Evolutionary conservation across 2,113 vertebrate genomes (phyloP).

Genomic region (Tachycineta bicolor): DNA sequence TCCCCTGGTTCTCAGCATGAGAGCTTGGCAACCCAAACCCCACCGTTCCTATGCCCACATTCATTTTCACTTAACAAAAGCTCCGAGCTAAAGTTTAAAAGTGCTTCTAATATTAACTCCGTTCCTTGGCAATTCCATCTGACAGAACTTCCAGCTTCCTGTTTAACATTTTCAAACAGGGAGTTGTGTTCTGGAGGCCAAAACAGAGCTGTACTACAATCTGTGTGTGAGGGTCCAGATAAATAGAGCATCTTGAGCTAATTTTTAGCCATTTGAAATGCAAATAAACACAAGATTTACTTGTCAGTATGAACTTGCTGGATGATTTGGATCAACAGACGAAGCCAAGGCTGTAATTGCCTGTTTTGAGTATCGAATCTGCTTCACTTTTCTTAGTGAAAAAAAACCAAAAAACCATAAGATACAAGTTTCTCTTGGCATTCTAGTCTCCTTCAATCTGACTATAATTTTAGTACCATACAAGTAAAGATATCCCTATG

Average conservation of each 20-base stretch:
- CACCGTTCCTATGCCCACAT: neutral
- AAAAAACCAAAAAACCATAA: neutral
- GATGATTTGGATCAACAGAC: neutral
- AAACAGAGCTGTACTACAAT: neutral
- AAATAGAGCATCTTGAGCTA: neutral
- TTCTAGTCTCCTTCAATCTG: neutral
- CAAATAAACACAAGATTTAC: neutral
- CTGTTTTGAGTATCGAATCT: neutral
- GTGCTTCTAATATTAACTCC: neutral
- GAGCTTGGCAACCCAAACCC: neutral
- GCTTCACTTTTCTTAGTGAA: neutral
- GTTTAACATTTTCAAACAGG: neutral
- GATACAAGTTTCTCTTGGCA: neutral
- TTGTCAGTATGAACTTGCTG: neutral
- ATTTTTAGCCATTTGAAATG: constrained; percentile 5
- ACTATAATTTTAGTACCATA: neutral
- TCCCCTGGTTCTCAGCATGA: neutral
- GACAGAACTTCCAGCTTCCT: neutral
- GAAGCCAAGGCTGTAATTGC: neutral
- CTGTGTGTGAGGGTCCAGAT: neutral
- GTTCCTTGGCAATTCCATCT: neutral
- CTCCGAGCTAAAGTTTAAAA: neutral
- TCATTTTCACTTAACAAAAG: neutral
- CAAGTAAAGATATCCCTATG: neutral
- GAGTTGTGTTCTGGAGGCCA: neutral